phyloP scores from a whole-genome alignment of 2,888 invertebrate species.

The Sesia bembeciformis region DNA sequence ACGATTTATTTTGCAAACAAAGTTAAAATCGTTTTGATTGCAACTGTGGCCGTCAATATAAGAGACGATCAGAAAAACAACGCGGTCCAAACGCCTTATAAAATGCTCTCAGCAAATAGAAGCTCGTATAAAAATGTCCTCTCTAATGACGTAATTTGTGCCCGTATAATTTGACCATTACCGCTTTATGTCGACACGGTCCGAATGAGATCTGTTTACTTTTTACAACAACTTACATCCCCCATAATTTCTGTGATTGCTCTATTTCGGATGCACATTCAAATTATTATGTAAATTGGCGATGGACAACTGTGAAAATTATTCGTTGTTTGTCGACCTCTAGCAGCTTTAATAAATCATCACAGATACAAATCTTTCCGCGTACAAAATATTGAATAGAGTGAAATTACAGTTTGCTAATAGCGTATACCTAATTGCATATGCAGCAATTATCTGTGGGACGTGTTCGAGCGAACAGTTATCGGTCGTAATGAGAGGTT shows the following conservation, averaged over 20 bases:
- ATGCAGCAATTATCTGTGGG: conserved; percentile 45
- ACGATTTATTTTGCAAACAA: too few relatives aligned
- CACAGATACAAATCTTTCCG: conserved; percentile 25
- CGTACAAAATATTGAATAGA: conserved; percentile 8
- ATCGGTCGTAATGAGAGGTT: conserved; percentile 36
- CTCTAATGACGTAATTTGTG: conserved; percentile 58
- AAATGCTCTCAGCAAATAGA: conserved; percentile 21
- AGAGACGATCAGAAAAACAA: conserved; percentile 2
- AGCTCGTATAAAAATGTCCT: conserved; percentile 30
- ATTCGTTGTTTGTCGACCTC: conserved; percentile 43
- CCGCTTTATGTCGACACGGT: conserved; percentile 25
- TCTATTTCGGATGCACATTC: conserved; percentile 10
- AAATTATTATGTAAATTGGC: conserved; percentile 13
- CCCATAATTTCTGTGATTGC: conserved; percentile 21
- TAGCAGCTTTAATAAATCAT: conserved; percentile 54
- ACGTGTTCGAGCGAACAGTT: conserved; percentile 38
- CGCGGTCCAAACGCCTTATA: conserved; percentile 12
- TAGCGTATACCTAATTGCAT: conserved; percentile 47
- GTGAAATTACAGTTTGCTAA: conserved; percentile 39
- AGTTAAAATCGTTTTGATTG: background rate
- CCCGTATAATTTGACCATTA: conserved; percentile 54
- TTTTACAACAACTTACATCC: conserved; percentile 13
- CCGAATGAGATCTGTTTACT: conserved; percentile 22
- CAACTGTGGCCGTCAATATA: background rate
- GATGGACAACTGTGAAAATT: conserved; percentile 29